Evolutionary conservation across 2,888 invertebrate genomes (phyloP).

Genomic region (Tenthredo notha): DNA sequence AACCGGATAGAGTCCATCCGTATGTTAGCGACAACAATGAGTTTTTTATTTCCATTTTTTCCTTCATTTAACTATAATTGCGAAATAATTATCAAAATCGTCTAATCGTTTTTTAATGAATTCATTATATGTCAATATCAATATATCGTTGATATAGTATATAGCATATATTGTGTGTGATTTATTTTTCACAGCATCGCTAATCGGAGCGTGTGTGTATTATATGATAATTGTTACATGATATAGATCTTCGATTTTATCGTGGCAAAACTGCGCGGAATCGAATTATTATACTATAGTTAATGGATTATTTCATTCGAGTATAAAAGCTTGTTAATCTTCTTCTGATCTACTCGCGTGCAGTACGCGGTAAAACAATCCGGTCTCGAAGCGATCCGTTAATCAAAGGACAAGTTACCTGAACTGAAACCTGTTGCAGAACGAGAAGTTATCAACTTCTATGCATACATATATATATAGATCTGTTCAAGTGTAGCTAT

Average conservation of each 20-base stretch:
- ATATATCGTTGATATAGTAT: neutral
- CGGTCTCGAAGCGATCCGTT: constrained; percentile 28
- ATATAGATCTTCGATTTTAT: neutral
- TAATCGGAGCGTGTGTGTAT: neutral
- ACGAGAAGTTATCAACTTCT: constrained; percentile 3
- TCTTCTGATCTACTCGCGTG: neutral
- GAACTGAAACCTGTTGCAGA: constrained; percentile 41
- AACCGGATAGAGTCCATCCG: neutral
- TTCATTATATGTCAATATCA: neutral
- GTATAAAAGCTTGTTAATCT: constrained; percentile 12
- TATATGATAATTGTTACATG: neutral
- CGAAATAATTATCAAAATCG: neutral
- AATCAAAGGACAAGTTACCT: constrained; percentile 30
- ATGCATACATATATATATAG: neutral
- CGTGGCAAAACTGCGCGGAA: neutral
- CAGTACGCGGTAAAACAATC: neutral
- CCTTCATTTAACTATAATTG: neutral
- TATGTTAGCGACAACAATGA: neutral
- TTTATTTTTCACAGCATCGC: neutral
- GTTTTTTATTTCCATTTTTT: no score
- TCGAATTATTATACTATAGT: neutral
- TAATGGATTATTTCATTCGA: neutral
- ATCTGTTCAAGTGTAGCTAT: neutral
- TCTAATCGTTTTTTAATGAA: neutral
- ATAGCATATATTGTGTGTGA: neutral